Evolutionary conservation across 2,113 vertebrate genomes (phyloP), one percentile per base, ranked within the genome.

Genomic region (Cervus canadensis): DNA sequence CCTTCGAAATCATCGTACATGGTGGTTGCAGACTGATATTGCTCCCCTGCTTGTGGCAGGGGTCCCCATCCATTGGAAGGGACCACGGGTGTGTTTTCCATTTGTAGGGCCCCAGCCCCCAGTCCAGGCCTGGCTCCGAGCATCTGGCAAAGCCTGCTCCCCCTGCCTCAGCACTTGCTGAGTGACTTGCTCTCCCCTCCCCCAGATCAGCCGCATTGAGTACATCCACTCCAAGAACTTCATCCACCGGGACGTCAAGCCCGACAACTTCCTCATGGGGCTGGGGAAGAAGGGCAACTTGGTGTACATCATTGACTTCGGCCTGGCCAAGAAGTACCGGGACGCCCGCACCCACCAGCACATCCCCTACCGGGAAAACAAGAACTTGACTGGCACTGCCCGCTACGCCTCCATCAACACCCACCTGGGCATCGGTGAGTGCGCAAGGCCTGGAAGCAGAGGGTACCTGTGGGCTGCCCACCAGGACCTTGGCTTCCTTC

Each of bases 161-260:
- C 36, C 71, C 11, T 25, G 71, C 71, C 71, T 43, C 23, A 36
- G 4, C 11, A 0, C 33, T 8, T 3, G 17, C 86, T 19, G 30
- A 74, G 6, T 48, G 76, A n/a, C 59, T 16, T 14, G 13, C 56
- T 36, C 13, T 19, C 82, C 21, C 2, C 1, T 8, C 0, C 33
- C 97, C 79, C 97, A 99, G 99, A 99, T 99, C 97, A 99, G 99
- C 98, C 99, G 99, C 94, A 99, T 99, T 11, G 99, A 99, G 98
- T 99, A 99, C 97, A 99, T 99, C 98, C 99, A 99, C 99, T 99
- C 99, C 97, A 99, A 99, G 99, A 99, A 99, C 97, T 99, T 99
- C 98, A 99, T 99, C 98, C 99, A 99, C 98, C 99, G 99, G 54
- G 99, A 99, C 45, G 99, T 99, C 81, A 99, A 99, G 97, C 99